phyloP scores from a whole-genome alignment of 2,888 invertebrate genomes.

The Anthophora plumipes region DNA sequence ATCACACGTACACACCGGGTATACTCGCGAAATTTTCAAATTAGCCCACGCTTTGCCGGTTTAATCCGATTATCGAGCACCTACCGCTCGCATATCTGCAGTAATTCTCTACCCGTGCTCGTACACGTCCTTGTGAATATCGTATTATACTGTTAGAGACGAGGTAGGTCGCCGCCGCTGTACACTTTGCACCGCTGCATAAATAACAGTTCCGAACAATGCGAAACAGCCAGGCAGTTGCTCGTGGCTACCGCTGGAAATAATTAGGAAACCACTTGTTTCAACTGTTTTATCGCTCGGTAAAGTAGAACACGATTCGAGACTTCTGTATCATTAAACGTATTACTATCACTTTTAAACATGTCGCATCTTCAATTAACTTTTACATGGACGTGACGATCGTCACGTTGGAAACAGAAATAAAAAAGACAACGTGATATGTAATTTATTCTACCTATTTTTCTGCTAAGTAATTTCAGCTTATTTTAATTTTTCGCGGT shows the following conservation, averaged over 20 bases:
- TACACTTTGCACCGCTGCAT: background rate
- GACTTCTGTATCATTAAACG: too few species aligned
- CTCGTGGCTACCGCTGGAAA: background rate
- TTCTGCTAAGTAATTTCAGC: too few species aligned
- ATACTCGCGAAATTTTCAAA: slow-evolving; percentile 48
- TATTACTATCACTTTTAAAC: too few species aligned
- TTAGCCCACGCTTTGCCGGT: slow-evolving; percentile 48
- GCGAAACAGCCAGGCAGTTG: slow-evolving; percentile 4
- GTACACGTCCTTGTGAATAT: slow-evolving; percentile 23
- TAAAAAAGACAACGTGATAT: too few species aligned
- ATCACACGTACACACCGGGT: slow-evolving; percentile 31
- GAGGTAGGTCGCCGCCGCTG: background rate
- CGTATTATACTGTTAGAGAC: slow-evolving; percentile 21
- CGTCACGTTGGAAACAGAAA: too few species aligned
- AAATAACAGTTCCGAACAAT: background rate
- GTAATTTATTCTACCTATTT: too few species aligned
- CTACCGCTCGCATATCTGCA: slow-evolving; percentile 9
- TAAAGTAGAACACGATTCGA: background rate
- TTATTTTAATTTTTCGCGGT: too few species aligned
- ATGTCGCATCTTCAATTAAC: too few species aligned
- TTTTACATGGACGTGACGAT: too few species aligned
- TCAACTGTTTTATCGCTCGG: background rate
- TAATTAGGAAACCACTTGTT: slow-evolving; percentile 11
- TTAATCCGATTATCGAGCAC: slow-evolving; percentile 49
- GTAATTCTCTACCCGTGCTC: background rate